A percentile compares a stretch with the other conserved stretches of the same genome.
These are phyloP conservation scores for Vesta saturnalis DNA, from an alignment of 2,888 invertebrate species.

Conservation along the genomic window DNA sequence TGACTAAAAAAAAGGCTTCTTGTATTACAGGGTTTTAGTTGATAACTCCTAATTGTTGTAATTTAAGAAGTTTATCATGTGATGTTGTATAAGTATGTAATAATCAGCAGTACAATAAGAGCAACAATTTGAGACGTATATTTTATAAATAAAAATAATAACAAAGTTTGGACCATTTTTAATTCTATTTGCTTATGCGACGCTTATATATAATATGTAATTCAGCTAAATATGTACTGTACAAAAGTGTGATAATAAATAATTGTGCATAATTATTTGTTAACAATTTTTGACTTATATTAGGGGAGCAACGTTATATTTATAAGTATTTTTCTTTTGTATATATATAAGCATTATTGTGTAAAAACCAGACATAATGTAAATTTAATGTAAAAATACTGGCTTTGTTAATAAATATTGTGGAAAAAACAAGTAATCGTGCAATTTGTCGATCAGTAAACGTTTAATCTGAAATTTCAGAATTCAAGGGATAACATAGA, in stretches of 20 bases:
- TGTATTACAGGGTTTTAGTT: constrained; percentile 8
- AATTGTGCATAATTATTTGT: constrained; percentile 22
- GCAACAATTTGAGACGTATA: too few species aligned
- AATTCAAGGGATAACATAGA: too few species aligned
- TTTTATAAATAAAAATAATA: neutral
- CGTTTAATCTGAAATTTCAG: too few species aligned
- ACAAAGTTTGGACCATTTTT: neutral
- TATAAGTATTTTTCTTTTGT: constrained; percentile 50
- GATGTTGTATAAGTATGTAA: constrained; percentile 5
- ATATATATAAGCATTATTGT: constrained; percentile 48
- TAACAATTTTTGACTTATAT: constrained; percentile 28
- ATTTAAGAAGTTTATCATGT: neutral
- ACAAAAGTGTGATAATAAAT: constrained; percentile 26
- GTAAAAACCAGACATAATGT: constrained; percentile 44
- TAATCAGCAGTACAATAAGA: constrained; percentile 1
- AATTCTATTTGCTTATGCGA: constrained; percentile 20
- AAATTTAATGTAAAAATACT: constrained; percentile 51
- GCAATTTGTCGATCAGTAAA: too few species aligned
- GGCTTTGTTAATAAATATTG: constrained; percentile 55
- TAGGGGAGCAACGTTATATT: constrained; percentile 49
- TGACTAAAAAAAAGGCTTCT: neutral
- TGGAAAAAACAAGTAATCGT: constrained; percentile 38
- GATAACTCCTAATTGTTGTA: neutral
- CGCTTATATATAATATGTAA: constrained; percentile 2
- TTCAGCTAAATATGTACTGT: constrained; percentile 18